Evolutionary conservation across 2,113 vertebrate genomes (phyloP).

Genomic region (Nibea coibor): DNA sequence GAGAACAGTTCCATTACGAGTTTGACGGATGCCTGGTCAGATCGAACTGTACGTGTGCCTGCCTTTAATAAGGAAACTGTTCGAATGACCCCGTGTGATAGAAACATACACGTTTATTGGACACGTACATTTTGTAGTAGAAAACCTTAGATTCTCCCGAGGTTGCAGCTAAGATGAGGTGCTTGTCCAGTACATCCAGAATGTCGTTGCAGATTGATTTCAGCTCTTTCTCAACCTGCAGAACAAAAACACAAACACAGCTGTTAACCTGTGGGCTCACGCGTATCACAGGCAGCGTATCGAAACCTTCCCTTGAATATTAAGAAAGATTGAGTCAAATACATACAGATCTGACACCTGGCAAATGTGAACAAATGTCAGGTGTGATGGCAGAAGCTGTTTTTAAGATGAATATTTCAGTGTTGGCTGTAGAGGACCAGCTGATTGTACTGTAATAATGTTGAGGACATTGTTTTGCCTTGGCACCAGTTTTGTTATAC

Average conservation of each 20-base stretch:
- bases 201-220: conserved; percentile 99
- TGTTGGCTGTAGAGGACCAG: no score
- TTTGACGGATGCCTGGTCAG: background rate
- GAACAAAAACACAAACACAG: background rate
- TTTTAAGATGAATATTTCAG: no score
- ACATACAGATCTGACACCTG: no score
- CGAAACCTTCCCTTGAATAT: background rate
- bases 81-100: background rate
- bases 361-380: no score
- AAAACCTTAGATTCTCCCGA: conserved; percentile 99
- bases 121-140: conserved; percentile 98
- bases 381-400: no score
- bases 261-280: background rate
- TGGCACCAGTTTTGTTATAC: no score
- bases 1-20: background rate
- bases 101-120: background rate
- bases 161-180: conserved; percentile 95
- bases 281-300: background rate
- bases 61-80: background rate
- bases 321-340: background rate
- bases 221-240: conserved; percentile 96
- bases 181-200: conserved; percentile 98
- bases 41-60: no score
- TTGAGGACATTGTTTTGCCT: no score
- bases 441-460: no score